Evolutionary conservation across 2,797 vertebrate species (phyloP).

Genomic region (Kryptolebias ocellatus): DNA sequence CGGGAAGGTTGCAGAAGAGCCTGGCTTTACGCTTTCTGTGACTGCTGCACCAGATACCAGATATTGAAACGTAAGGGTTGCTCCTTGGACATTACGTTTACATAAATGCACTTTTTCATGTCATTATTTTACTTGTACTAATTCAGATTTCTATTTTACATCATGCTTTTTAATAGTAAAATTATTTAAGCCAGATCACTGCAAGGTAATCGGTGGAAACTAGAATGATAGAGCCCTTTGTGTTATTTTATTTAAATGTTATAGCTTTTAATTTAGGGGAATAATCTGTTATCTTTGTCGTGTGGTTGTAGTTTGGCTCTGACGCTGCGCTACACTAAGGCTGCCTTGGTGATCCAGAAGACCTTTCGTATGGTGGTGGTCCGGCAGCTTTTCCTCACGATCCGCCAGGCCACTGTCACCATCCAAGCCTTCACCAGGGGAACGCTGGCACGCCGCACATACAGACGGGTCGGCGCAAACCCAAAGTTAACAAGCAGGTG

Average conservation of each 20-base stretch:
- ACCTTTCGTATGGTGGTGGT: constrained; percentile 76
- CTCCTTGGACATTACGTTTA: no score
- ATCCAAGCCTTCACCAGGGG: constrained; percentile 83
- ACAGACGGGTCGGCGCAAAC: constrained; percentile 65
- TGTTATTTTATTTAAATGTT: neutral
- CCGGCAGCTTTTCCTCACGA: constrained; percentile 63
- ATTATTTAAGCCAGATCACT: no score
- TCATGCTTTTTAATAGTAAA: no score
- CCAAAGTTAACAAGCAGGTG: neutral
- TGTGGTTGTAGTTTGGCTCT: constrained; percentile 58
- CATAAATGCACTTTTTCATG: no score
- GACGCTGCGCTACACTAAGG: constrained; percentile 72
- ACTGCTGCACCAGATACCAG: no score
- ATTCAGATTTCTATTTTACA: no score
- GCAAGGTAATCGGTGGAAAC: no score
- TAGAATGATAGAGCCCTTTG: no score
- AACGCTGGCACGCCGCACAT: constrained; percentile 57
- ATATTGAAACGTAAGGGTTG: no score
- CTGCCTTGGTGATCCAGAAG: constrained; percentile 83
- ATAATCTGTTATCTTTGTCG: neutral
- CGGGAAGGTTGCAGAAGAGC: no score
- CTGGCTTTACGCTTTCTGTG: no score
- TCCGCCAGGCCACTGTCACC: constrained; percentile 71
- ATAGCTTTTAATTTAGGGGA: neutral
- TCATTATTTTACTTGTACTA: no score